Base-by-base conservation (phyloP, 2,113 vertebrate genomes). In the Serinus canaria region DNA sequence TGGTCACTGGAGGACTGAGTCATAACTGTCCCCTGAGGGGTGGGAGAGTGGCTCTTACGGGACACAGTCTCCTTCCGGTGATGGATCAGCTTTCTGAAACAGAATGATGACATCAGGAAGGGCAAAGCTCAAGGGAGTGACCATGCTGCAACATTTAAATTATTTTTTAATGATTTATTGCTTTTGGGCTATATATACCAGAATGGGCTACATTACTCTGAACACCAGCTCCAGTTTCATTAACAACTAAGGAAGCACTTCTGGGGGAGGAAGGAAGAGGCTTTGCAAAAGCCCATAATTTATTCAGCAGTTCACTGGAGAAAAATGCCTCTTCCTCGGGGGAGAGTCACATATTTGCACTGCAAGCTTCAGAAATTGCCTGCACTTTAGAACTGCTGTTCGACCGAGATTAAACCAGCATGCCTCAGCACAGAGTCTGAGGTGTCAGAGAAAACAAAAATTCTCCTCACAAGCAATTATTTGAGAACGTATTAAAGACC, bases 11-110 rank as follows among this genome's bases (percentile, higher is more conserved):
- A 98, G 72, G 99, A 99, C 7, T 98, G 90, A 0, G 99, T 98
- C 95, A 99, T 97, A 15, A 97, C 97, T 47, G 97, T 97, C 79
- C 98, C 97, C 74, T 98, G 97, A 2, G 96, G 95, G 13, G 98
- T 87, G 18, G 98, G 97, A 2, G 98, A 98, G 28, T 98, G 98
- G 58, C 98, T 98, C 69, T 99, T 98, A 39, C 98, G 99, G 22
- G 99, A 98, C 16, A 99, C 97, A 0, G 99, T 99, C 96, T 99
- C 99, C 95, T 99, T 99, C 90, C 99, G 98, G 97, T 99, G 99
- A 92, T 99, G 98, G 97, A 99, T 99, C 96, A 99, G 96, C 81
- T 99, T 99, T 94, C 99, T 99, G 95, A 35, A 73, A 96, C 1
- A 4, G 77, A 92, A 90, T 2, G n/a, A 52, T 3, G 22, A 80